Evolutionary conservation across 2,888 invertebrate genomes (phyloP).

Genomic region (Emesis russula): DNA sequence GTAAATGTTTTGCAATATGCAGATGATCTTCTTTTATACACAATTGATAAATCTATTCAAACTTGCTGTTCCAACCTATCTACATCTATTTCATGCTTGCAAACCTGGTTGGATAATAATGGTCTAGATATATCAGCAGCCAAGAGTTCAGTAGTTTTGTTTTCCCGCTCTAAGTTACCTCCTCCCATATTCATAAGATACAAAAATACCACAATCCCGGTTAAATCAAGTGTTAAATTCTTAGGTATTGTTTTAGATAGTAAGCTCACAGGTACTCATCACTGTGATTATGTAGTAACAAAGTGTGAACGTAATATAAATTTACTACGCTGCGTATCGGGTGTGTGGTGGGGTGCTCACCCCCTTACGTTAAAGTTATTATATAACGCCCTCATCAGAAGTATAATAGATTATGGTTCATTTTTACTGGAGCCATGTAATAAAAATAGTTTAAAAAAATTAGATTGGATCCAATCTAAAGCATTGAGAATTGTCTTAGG

Average conservation of each 20-base stretch:
- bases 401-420: constrained; percentile 78
- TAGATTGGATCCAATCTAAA: constrained; percentile 77
- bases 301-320: constrained; percentile 29
- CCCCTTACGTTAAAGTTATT: constrained; percentile 68
- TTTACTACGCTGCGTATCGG: constrained; percentile 46
- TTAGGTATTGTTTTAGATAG: constrained; percentile 59
- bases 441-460: constrained; percentile 39
- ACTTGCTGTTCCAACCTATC: not conserved
- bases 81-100: not conserved
- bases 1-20: constrained; percentile 68
- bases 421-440: constrained; percentile 77
- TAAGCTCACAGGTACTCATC: constrained; percentile 48
- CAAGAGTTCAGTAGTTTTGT: not conserved
- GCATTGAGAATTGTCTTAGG: constrained; percentile 75
- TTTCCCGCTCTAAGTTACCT: constrained; percentile 2
- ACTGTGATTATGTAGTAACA: constrained; percentile 40
- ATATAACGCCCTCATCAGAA: constrained; percentile 79
- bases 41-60: not conserved
- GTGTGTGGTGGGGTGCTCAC: constrained; percentile 79
- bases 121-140: not conserved
- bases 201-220: no score
- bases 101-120: not conserved
- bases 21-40: constrained; percentile 65
- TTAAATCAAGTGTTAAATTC: no score
- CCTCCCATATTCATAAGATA: not conserved